Percentiles rank a stretch among this genome's conserved stretches.
Evolutionary conservation across 2,797 vertebrate genomes (phyloP).

Genomic region (Chiroxiphia lanceolata): DNA sequence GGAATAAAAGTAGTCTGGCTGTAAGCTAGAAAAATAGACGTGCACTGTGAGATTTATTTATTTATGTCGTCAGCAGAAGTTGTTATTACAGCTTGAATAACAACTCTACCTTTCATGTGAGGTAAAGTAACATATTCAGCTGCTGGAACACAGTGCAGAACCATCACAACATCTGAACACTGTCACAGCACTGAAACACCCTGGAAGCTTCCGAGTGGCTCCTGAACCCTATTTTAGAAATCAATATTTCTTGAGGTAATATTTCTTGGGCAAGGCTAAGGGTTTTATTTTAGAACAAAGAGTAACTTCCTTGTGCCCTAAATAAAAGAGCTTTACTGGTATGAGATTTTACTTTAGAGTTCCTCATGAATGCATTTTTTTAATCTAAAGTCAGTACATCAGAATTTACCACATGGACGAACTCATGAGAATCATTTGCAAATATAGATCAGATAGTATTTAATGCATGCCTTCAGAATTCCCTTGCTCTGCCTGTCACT

Average conservation of each 20-base stretch:
- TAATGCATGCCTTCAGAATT: constrained; percentile 3
- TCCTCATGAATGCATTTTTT: too few relatives aligned
- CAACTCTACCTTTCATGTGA: not conserved
- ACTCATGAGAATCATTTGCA: constrained; percentile 14
- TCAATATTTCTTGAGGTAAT: not conserved
- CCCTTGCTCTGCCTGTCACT: not conserved
- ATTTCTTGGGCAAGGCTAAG: not conserved
- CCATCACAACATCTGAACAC: not conserved
- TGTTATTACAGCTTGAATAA: not conserved
- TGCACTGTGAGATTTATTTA: not conserved
- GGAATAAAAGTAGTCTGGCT: not conserved
- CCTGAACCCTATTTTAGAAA: not conserved
- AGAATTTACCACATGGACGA: constrained; percentile 24
- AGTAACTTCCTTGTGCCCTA: not conserved
- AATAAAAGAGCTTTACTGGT: not conserved
- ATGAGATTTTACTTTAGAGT: not conserved
- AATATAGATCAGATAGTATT: constrained; percentile 9
- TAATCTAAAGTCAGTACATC: not conserved
- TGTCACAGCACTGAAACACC: not conserved
- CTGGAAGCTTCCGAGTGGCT: not conserved
- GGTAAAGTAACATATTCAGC: not conserved
- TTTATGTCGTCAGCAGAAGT: not conserved
- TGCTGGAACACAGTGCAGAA: not conserved
- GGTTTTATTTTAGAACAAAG: constrained; percentile 10
- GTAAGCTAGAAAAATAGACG: not conserved